These are phyloP conservation scores for Molothrus aeneus DNA, from an alignment of 2,797 vertebrate genomes.

Conservation along the genomic window DNA sequence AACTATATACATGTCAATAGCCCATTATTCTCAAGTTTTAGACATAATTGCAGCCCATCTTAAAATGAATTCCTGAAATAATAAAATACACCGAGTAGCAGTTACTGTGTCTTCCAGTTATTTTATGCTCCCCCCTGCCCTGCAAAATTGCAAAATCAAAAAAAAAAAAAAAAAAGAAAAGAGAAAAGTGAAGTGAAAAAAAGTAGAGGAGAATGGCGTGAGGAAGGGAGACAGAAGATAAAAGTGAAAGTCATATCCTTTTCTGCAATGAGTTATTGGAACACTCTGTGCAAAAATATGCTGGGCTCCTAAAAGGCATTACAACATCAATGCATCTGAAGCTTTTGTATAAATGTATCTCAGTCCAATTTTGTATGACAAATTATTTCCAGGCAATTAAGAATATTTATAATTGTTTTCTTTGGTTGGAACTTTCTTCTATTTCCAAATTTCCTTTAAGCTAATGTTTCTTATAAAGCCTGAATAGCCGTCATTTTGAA, in stretches of 20 bases:
- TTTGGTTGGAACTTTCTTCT: slow-evolving; percentile 65
- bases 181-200: background rate
- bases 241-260: slow-evolving; percentile 57
- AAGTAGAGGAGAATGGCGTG: background rate
- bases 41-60: slow-evolving; percentile 78
- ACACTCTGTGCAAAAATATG: slow-evolving; percentile 29
- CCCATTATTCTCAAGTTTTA: slow-evolving; percentile 81
- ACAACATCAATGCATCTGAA: slow-evolving; percentile 31
- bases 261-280: slow-evolving; percentile 30
- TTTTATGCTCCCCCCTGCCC: slow-evolving; percentile 42
- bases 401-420: slow-evolving; percentile 74
- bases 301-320: slow-evolving; percentile 27
- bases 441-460: slow-evolving; percentile 66
- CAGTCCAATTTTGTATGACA: slow-evolving; percentile 63
- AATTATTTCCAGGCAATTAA: slow-evolving; percentile 78
- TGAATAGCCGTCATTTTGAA: slow-evolving; percentile 58
- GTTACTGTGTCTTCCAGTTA: slow-evolving; percentile 67
- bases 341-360: slow-evolving; percentile 39
- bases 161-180: too few relatives aligned
- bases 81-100: slow-evolving; percentile 74
- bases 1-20: slow-evolving; percentile 83
- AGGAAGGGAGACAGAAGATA: background rate
- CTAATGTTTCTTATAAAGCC: slow-evolving; percentile 65
- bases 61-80: slow-evolving; percentile 79
- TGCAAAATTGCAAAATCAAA: background rate